These are phyloP conservation scores for Gasterosteus aculeatus DNA, from an alignment of 2,113 vertebrate genomes.

Conservation along the genomic window DNA sequence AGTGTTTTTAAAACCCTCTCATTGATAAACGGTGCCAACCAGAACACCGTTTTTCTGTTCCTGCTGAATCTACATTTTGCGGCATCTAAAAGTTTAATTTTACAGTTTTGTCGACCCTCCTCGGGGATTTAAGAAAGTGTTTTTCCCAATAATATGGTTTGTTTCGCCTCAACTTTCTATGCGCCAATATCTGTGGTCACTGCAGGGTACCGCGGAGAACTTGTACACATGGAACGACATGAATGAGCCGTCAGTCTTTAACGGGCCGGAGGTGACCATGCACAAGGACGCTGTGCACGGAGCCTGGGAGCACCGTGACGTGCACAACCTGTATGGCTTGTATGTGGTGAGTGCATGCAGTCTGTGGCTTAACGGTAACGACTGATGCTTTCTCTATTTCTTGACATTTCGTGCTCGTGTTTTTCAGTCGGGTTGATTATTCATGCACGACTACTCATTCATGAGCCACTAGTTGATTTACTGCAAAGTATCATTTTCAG, in stretches of 20 bases:
- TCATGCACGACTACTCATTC: background rate
- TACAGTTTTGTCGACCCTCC: background rate
- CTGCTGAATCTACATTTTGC: background rate
- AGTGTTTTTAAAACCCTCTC: background rate
- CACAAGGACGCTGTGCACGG: conserved; percentile 89
- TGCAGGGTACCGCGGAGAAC: conserved; percentile 88
- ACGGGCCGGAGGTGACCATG: conserved; percentile 94
- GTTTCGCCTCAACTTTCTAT: background rate
- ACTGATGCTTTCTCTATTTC: background rate
- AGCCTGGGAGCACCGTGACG: conserved; percentile 89
- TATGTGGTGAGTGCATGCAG: conserved; percentile 85
- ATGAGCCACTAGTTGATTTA: background rate
- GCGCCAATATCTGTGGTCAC: background rate
- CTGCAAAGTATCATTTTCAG: background rate
- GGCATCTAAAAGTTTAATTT: background rate
- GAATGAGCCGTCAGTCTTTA: conserved; percentile 94
- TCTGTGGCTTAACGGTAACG: background rate
- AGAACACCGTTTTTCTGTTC: background rate
- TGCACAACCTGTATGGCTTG: conserved; percentile 91
- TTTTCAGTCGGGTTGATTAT: background rate
- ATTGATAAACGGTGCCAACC: background rate
- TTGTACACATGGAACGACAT: conserved; percentile 92
- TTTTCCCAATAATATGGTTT: background rate
- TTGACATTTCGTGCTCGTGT: background rate
- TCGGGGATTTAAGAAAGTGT: background rate